These are phyloP conservation scores for Noctua comes DNA, from an alignment of 2,888 invertebrate species.

Conservation along the genomic window DNA sequence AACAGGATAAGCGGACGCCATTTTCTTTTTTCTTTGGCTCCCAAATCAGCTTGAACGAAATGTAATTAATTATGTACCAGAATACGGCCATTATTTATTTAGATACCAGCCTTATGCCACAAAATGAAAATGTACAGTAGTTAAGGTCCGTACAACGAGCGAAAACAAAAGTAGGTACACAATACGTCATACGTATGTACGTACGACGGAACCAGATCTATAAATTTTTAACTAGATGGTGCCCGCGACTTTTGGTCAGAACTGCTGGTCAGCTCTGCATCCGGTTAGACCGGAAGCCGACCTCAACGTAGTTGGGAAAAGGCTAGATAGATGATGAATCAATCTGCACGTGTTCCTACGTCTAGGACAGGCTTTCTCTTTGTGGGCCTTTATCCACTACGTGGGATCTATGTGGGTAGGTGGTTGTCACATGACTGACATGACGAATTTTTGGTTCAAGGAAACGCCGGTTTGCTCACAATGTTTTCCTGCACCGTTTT, in stretches of 20 bases:
- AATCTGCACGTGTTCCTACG: neutral
- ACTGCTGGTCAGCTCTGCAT: no score
- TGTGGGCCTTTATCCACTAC: neutral
- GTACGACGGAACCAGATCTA: neutral
- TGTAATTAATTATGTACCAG: constrained; percentile 58
- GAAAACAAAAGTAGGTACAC: neutral
- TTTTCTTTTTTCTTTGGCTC: constrained; percentile 16
- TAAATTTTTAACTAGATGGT: neutral
- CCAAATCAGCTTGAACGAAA: constrained; percentile 49
- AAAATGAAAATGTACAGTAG: neutral
- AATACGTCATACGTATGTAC: neutral
- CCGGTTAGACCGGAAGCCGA: no score
- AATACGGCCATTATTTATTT: constrained; percentile 54
- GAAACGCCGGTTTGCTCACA: neutral
- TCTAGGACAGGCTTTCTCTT: neutral
- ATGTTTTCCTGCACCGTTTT: neutral
- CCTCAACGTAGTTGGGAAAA: no score
- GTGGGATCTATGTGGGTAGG: neutral
- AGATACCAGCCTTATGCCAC: constrained; percentile 6
- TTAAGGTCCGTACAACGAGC: neutral
- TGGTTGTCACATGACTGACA: neutral
- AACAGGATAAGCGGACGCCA: constrained; percentile 24
- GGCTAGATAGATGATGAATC: no score
- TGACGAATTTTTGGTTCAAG: neutral
- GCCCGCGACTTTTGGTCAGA: no score